Percentiles rank a stretch among this genome's conserved stretches.
Conservation (phyloP, 2,113 vertebrate species). For the Falcunculus frontatus region DNA sequence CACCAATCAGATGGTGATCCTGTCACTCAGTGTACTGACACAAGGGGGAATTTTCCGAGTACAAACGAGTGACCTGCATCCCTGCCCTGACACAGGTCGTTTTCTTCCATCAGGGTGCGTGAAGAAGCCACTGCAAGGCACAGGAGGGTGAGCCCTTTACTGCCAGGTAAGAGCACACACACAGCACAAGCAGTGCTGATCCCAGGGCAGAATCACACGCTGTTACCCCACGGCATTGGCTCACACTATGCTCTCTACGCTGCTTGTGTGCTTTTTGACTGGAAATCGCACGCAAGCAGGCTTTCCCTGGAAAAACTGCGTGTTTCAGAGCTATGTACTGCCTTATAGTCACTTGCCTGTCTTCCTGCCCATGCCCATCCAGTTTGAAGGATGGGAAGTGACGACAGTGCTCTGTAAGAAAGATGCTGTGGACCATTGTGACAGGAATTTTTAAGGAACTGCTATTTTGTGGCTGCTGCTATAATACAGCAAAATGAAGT, state of each 20-base stretch:
- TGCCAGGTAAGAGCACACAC: not conserved
- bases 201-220: not conserved
- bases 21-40: not conserved
- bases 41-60: fast-evolving
- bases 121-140: not conserved
- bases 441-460: not conserved
- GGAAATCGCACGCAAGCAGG: fast-evolving
- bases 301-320: fast-evolving
- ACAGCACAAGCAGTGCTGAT: fast-evolving
- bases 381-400: not conserved
- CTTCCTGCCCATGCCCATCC: not conserved
- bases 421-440: not conserved
- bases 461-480: not conserved
- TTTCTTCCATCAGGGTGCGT: not conserved
- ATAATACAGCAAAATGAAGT: not conserved
- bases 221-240: fast-evolving
- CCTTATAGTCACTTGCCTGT: not conserved
- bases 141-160: not conserved
- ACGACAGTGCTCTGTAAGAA: fast-evolving
- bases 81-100: fast-evolving
- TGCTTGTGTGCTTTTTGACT: not conserved
- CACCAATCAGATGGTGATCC: not conserved
- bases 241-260: fast-evolving
- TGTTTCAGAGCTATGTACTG: fast-evolving
- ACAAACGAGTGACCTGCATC: not conserved